These are phyloP conservation scores for Montipora cactus DNA, from an alignment of 64 coral and sea anemone genomes.

Conservation along the genomic window DNA sequence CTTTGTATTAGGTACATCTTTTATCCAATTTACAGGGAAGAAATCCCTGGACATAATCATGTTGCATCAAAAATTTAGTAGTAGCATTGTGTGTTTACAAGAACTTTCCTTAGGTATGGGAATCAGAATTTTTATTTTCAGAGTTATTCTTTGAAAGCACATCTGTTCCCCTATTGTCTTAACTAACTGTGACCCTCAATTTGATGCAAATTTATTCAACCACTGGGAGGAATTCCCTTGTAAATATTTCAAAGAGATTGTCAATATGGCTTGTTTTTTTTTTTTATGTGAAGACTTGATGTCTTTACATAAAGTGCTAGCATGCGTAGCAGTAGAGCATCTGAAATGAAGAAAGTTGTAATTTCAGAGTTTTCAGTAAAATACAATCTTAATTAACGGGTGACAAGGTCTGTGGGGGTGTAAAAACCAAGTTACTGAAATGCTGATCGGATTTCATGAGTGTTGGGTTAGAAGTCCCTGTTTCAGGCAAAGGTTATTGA, in stretches of 20 bases:
- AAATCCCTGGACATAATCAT: neutral
- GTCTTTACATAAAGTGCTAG: neutral
- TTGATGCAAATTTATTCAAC: constrained; percentile 13
- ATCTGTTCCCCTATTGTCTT: neutral
- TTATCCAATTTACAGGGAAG: neutral
- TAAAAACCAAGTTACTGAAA: no score
- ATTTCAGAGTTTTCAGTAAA: no score
- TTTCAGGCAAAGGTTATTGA: no score
- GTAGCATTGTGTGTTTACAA: neutral
- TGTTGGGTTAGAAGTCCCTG: no score
- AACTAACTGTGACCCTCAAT: constrained; percentile 25
- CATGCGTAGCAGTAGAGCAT: no score
- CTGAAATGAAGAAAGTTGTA: no score
- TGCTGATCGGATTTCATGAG: no score
- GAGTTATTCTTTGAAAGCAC: neutral
- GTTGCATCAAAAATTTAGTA: neutral
- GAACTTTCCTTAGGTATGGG: neutral
- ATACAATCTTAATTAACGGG: no score
- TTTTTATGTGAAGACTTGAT: neutral
- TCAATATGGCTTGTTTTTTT: constrained; percentile 18
- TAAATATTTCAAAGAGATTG: constrained; percentile 34
- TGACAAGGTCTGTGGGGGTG: no score
- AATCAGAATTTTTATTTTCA: neutral
- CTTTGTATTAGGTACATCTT: neutral
- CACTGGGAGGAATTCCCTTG: constrained; percentile 17